Conservation (phyloP, 2,797 vertebrate species). For the Lemur catta region DNA sequence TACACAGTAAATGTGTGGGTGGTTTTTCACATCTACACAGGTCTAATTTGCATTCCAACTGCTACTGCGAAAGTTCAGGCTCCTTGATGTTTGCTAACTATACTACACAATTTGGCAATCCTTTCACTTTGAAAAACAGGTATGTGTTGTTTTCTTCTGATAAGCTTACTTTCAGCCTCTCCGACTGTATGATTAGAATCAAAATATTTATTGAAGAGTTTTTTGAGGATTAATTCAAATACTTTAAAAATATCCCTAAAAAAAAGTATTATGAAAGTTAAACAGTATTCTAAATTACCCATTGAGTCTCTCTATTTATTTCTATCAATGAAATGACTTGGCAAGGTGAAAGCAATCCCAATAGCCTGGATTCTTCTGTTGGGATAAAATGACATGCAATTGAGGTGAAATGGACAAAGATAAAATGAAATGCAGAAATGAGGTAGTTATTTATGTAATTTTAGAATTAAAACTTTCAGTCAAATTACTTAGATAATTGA, state of each 20-base stretch:
- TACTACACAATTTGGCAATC: background rate
- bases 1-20: background rate
- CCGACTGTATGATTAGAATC: background rate
- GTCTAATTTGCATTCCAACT: slow-evolving; percentile 50
- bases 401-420: background rate
- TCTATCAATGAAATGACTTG: background rate
- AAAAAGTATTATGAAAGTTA: background rate
- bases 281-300: background rate
- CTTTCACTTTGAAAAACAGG: background rate
- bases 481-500: background rate
- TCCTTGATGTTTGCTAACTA: slow-evolving; percentile 16
- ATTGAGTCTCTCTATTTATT: background rate
- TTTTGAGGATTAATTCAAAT: background rate
- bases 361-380: background rate
- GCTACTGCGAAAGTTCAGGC: slow-evolving; percentile 31
- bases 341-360: background rate
- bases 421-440: background rate
- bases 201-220: background rate
- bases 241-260: background rate
- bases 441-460: background rate
- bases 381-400: background rate
- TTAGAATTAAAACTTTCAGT: background rate
- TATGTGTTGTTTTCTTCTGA: background rate
- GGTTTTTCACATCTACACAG: background rate
- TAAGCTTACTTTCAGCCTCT: background rate